Evolutionary conservation across 2,888 invertebrate species (phyloP), one percentile per base, ranked within the genome.

Genomic region (Yponomeuta evonymella): DNA sequence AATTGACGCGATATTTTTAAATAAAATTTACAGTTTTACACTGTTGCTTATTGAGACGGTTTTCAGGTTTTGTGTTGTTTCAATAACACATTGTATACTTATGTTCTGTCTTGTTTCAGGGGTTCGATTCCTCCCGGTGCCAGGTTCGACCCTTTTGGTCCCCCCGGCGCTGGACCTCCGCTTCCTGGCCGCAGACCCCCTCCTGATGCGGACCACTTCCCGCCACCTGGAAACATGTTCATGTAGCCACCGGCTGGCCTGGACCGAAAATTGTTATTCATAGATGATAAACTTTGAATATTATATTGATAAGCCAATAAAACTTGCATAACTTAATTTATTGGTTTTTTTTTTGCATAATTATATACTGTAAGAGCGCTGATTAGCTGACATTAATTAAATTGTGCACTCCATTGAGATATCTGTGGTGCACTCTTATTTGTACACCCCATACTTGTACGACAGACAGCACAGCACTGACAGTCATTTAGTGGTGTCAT

Each of bases 91-190:
- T 43, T 43, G 11, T 5, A 33, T 43, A 43, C 5, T 43, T 8
- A 43, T 33, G 8, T 36, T 67, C 43, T 67, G 23, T 65, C 70
- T 71, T 71, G 72, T 83, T 83, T 65, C 83, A 95, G 95, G 77
- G 90, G 91, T 5, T 83, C 90, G 15, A 90, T 92, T 12, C 96
- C 96, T 1, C 96, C 96, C 0, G 96, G 96, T 15, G 96, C 97
- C 3, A 93, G 97, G 71, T 98, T 96, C 84, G 97, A 98, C 89
- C 98, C 97, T 0, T 96, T 97, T 82, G 89, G 83, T 0, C 95
- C 96, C 0, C 97, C 97, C 0, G 93, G 93, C 8, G 51, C 67
- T 5, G 30, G 72, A 0, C 92, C 87, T 15, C 90, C 89, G 9
- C 79, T 90, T 73, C 88, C 88, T 0, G 84, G 85, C 72, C 83